Conservation (phyloP, 1,140 invertebrate genomes). For the Drosophila dunni region DNA sequence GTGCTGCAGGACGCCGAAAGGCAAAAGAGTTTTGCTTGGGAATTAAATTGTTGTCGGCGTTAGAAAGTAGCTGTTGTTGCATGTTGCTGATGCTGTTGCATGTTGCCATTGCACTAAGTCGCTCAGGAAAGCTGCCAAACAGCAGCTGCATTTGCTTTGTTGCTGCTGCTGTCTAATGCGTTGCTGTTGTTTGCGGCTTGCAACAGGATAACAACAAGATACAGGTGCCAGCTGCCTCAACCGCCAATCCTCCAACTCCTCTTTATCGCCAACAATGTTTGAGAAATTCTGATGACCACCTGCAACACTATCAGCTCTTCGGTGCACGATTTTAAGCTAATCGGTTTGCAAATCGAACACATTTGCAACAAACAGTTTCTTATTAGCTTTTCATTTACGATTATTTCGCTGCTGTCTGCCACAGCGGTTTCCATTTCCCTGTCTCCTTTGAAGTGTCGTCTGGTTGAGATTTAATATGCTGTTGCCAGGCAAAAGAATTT, state of each 20-base stretch:
- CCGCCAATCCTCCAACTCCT: neutral
- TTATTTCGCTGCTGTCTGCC: neutral
- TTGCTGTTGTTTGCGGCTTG: slow-evolving; percentile 76
- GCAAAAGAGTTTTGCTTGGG: slow-evolving; percentile 49
- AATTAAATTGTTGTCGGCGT: slow-evolving; percentile 52
- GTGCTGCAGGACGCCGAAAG: slow-evolving; percentile 36
- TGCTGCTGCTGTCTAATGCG: slow-evolving; percentile 70
- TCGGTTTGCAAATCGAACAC: slow-evolving; percentile 65
- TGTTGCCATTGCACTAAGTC: slow-evolving; percentile 39
- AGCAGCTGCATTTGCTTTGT: slow-evolving; percentile 58
- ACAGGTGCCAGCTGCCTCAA: slow-evolving; percentile 25
- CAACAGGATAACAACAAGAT: slow-evolving; percentile 66
- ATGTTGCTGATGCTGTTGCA: slow-evolving; percentile 20
- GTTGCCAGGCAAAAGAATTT: slow-evolving; percentile 18
- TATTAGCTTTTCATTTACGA: slow-evolving; percentile 29
- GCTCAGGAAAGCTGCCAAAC: slow-evolving; percentile 49
- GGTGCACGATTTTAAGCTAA: slow-evolving; percentile 44
- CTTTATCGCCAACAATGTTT: neutral
- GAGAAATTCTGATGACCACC: slow-evolving; percentile 4
- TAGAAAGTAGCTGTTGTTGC: slow-evolving; percentile 14
- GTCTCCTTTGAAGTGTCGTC: neutral
- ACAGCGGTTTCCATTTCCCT: neutral
- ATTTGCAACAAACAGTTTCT: slow-evolving; percentile 18
- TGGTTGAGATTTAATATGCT: neutral
- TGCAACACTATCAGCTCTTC: neutral